These are phyloP conservation scores for Drosophila prolongata DNA, from an alignment of 2,888 invertebrate genomes.

Conservation along the genomic window DNA sequence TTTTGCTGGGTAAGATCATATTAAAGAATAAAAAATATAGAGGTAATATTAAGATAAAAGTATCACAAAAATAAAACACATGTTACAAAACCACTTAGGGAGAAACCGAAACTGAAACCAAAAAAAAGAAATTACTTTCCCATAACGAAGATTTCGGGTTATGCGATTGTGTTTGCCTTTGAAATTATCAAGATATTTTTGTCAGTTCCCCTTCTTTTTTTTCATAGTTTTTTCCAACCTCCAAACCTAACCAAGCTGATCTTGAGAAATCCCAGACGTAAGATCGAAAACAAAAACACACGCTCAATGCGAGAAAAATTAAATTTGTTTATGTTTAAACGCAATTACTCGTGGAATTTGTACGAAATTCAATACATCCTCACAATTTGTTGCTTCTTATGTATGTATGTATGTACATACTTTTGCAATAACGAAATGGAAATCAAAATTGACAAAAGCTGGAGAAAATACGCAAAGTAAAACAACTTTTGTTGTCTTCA, in stretches of 20 bases:
- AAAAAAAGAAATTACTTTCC: slow-evolving; percentile 27
- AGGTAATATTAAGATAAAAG: background rate
- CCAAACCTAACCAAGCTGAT: slow-evolving; percentile 37
- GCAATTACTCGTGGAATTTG: slow-evolving; percentile 30
- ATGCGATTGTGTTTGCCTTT: slow-evolving; percentile 31
- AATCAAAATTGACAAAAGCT: slow-evolving; percentile 43
- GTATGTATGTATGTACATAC: no score
- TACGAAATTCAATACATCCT: slow-evolving; percentile 5
- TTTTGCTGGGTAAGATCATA: background rate
- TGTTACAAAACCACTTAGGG: background rate
- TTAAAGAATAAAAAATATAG: background rate
- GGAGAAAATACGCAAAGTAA: slow-evolving; percentile 13
- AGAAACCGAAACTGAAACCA: slow-evolving; percentile 10
- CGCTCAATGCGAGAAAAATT: slow-evolving; percentile 39
- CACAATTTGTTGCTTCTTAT: slow-evolving; percentile 15
- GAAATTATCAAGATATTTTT: slow-evolving; percentile 30
- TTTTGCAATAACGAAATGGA: slow-evolving; percentile 35
- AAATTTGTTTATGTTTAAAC: slow-evolving; percentile 32
- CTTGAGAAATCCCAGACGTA: slow-evolving; percentile 33
- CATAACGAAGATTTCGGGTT: slow-evolving; percentile 28
- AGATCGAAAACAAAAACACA: slow-evolving; percentile 26
- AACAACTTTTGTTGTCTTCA: slow-evolving; percentile 48
- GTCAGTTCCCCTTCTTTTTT: background rate
- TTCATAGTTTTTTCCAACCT: slow-evolving; percentile 14
- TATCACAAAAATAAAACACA: no score